These are phyloP conservation scores for Cabera pusaria DNA, from an alignment of 2,888 invertebrate species.

Conservation along the genomic window DNA sequence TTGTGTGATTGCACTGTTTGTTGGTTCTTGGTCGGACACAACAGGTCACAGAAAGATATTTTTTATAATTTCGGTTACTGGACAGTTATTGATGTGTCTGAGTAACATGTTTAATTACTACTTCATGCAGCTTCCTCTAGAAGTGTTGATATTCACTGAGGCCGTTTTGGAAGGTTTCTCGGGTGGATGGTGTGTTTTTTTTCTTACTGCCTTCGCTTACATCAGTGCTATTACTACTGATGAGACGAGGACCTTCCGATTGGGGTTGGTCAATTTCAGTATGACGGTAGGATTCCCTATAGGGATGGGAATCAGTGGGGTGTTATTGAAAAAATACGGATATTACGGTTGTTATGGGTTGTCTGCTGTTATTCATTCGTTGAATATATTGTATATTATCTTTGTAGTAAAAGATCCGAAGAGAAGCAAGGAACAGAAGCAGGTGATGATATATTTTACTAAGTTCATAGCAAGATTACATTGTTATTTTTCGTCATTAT, in stretches of 20 bases:
- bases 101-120: slow-evolving; percentile 90
- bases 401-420: slow-evolving; percentile 86
- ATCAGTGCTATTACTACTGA: slow-evolving; percentile 91
- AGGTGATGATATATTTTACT: slow-evolving; percentile 47
- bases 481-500: too few species aligned
- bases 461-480: too few species aligned
- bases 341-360: slow-evolving; percentile 91
- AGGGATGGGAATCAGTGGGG: slow-evolving; percentile 93
- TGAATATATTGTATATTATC: slow-evolving; percentile 87
- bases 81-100: slow-evolving; percentile 87
- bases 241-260: slow-evolving; percentile 89
- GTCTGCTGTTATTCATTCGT: slow-evolving; percentile 85
- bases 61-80: slow-evolving; percentile 87
- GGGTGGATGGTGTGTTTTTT: slow-evolving; percentile 92
- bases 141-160: slow-evolving; percentile 88
- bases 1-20: slow-evolving; percentile 88
- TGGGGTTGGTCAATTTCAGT: slow-evolving; percentile 93
- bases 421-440: slow-evolving; percentile 51
- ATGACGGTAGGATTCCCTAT: slow-evolving; percentile 93
- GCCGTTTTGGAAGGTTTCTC: slow-evolving; percentile 89
- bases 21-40: slow-evolving; percentile 89
- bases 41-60: slow-evolving; percentile 88
- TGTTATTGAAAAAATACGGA: slow-evolving; percentile 86
- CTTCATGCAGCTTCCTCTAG: slow-evolving; percentile 88
- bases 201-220: slow-evolving; percentile 92